Conservation (phyloP, 2,888 invertebrate species). For the Panopea generosa region DNA sequence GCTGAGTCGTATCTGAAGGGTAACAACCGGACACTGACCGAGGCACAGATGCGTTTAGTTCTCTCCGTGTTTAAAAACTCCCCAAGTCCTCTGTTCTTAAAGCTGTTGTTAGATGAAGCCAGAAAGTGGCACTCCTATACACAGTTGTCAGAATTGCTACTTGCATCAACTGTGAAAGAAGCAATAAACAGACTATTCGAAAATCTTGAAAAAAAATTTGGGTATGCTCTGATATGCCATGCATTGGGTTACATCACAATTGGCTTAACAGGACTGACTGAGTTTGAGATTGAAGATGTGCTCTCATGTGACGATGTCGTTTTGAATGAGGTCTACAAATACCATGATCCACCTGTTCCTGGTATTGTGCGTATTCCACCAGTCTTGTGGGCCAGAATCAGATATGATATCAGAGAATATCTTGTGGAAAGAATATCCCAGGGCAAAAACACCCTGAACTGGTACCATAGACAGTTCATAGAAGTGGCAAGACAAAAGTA, state of each 20-base stretch:
- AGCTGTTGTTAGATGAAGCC: constrained; percentile 80
- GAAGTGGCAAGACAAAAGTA: constrained; percentile 76
- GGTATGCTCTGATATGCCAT: constrained; percentile 68
- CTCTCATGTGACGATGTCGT: constrained; percentile 81
- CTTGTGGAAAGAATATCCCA: constrained; percentile 78
- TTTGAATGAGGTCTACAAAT: constrained; percentile 80
- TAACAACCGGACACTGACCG: constrained; percentile 70
- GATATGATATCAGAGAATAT: constrained; percentile 79
- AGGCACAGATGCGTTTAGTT: constrained; percentile 68
- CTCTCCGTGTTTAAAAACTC: constrained; percentile 66
- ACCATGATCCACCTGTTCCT: constrained; percentile 82
- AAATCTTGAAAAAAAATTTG: constrained; percentile 79
- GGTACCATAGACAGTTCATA: constrained; percentile 83
- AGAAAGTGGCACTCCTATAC: constrained; percentile 77
- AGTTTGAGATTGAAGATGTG: constrained; percentile 82
- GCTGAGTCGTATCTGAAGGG: constrained; percentile 69
- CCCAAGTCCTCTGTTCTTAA: constrained; percentile 80
- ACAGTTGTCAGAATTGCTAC: constrained; percentile 38
- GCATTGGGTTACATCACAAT: constrained; percentile 80
- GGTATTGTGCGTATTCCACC: constrained; percentile 81
- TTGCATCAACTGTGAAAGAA: constrained; percentile 71
- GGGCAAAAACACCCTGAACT: constrained; percentile 79
- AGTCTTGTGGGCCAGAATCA: constrained; percentile 80
- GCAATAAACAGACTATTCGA: constrained; percentile 78
- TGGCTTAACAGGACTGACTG: constrained; percentile 80